These are phyloP conservation scores for Apodemus agrarius DNA, from an alignment of 2,797 vertebrate genomes.

Conservation along the genomic window DNA sequence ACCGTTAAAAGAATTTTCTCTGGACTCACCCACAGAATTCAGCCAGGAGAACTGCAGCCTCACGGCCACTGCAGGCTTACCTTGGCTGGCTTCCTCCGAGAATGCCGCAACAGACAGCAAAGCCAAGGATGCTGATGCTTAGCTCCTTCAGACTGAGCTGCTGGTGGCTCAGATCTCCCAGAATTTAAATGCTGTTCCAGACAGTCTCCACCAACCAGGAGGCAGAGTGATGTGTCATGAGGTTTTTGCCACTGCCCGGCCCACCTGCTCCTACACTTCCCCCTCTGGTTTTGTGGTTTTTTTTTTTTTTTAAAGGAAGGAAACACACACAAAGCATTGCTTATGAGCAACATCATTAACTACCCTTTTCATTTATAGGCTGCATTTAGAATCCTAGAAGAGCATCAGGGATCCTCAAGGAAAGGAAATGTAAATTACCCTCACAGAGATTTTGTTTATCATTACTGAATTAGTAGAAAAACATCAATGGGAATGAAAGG, in stretches of 20 bases:
- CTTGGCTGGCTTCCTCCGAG: conserved; percentile 68
- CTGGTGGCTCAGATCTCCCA: conserved; percentile 59
- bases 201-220: conserved; percentile 78
- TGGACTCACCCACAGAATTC: not conserved
- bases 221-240: conserved; percentile 87
- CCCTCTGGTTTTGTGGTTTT: conserved; percentile 87
- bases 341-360: conserved; percentile 85
- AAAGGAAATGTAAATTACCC: not conserved
- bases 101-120: conserved; percentile 17
- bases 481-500: not conserved
- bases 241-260: conserved; percentile 83
- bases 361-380: conserved; percentile 71
- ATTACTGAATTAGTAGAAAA: conserved; percentile 31
- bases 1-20: not conserved
- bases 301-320: conserved; percentile 7
- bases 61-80: conserved; percentile 74
- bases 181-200: conserved; percentile 88
- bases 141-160: conserved; percentile 63
- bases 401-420: conserved; percentile 4
- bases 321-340: conserved; percentile 79
- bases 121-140: conserved; percentile 34
- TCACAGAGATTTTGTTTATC: not conserved
- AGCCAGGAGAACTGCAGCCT: not conserved
- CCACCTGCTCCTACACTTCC: conserved; percentile 89
- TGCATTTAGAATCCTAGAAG: conserved; percentile 70